A percentile compares a stretch with the other conserved stretches of the same genome.
These are phyloP conservation scores for Maniola jurtina DNA, from an alignment of 1,140 invertebrate genomes.

Conservation along the genomic window DNA sequence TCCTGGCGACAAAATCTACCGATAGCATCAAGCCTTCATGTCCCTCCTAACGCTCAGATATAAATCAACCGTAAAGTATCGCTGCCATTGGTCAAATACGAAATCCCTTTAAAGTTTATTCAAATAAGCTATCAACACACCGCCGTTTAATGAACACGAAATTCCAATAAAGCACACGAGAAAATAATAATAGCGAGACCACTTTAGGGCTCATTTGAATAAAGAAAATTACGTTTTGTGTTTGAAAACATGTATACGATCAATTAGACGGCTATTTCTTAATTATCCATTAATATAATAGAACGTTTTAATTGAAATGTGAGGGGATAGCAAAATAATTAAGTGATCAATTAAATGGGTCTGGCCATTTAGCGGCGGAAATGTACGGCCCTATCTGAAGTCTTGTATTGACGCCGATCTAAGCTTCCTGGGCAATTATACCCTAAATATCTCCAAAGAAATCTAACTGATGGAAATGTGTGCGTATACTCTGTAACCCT, in stretches of 20 bases:
- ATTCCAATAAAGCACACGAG: constrained; percentile 71
- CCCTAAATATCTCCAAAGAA: background rate
- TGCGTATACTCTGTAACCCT: too few relatives aligned
- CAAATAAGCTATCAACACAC: constrained; percentile 66
- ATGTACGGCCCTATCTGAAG: constrained; percentile 11
- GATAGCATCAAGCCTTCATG: constrained; percentile 69
- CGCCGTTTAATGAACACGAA: constrained; percentile 64
- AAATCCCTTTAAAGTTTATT: constrained; percentile 61
- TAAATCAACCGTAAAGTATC: constrained; percentile 66
- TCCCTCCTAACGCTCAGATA: constrained; percentile 52
- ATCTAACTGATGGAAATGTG: background rate
- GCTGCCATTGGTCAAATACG: constrained; percentile 42
- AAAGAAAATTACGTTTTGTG: constrained; percentile 68
- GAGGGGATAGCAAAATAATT: constrained; percentile 67
- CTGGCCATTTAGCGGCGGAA: constrained; percentile 14
- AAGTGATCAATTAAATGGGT: constrained; percentile 65
- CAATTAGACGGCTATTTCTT: constrained; percentile 69
- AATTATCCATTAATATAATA: constrained; percentile 73
- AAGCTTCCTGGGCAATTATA: constrained; percentile 2
- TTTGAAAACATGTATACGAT: constrained; percentile 61
- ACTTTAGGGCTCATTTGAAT: constrained; percentile 71
- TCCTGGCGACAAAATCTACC: constrained; percentile 71
- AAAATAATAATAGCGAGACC: constrained; percentile 74
- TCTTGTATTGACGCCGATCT: constrained; percentile 1
- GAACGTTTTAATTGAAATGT: constrained; percentile 65